Conservation (phyloP, 2,113 vertebrate genomes). For the Hyla sarda region DNA sequence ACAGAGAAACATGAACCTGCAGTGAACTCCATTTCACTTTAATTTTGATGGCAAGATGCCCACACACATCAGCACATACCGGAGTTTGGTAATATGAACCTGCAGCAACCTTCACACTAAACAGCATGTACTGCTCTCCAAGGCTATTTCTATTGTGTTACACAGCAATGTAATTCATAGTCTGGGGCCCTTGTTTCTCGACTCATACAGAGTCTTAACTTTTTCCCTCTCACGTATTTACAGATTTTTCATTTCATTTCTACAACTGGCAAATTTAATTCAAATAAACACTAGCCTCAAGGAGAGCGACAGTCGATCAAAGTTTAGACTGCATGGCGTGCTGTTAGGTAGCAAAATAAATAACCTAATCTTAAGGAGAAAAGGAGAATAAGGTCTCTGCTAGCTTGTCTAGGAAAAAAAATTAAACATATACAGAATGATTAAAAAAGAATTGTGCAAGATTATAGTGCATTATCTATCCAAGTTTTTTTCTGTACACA, state of each 20-base stretch:
- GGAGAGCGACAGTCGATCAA: constrained; percentile 26
- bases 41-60: constrained; percentile 48
- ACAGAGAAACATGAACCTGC: constrained; percentile 45
- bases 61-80: constrained; percentile 32
- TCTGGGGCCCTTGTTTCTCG: constrained; percentile 31
- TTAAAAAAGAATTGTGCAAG: too few relatives aligned
- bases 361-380: constrained; percentile 3
- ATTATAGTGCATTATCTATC: too few relatives aligned
- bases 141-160: constrained; percentile 36
- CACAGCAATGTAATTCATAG: constrained; percentile 52
- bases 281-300: constrained; percentile 48
- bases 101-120: constrained; percentile 27
- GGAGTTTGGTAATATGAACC: constrained; percentile 32
- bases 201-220: constrained; percentile 34
- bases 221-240: constrained; percentile 19
- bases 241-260: constrained; percentile 39
- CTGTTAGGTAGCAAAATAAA: constrained; percentile 30
- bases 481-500: too few relatives aligned
- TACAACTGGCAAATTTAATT: constrained; percentile 50
- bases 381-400: not conserved
- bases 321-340: not conserved
- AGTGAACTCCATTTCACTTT: constrained; percentile 40
- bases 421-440: too few relatives aligned
- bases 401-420: not conserved
- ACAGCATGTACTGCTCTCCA: constrained; percentile 21